Base-by-base conservation (phyloP, 2,888 invertebrate species). In the Isoperla grammatica region DNA sequence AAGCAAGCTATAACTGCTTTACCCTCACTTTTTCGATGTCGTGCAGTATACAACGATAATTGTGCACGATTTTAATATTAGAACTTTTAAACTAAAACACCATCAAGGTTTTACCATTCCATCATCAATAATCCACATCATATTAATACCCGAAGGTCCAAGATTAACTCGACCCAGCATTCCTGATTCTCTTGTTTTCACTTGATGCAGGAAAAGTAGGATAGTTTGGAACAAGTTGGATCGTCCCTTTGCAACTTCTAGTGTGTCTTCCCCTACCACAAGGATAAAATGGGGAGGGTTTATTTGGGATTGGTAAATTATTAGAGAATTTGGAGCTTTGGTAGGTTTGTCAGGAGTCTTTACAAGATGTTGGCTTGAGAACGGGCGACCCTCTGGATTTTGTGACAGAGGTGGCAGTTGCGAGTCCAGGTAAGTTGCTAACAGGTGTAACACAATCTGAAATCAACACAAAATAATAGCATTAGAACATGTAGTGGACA, bases 211-310 rank as follows among this genome's bases (percentile, higher is more conserved):
- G 73, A 95, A 89, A 69, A 94, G 81, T 68, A 95, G 79, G 63
- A 95, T 80, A 55, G 90, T 85, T 74, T 93, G 90, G 72, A 94
- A 89, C 69, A 95, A 76, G 77, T 94, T 95, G 77, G 92, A 91
- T 69, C 93, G 83, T 56, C 94, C 93, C 83, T 85, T 72, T 64
- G 83, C 82, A 69, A 88, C 79, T 71, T 86, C 86, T 69, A 80
- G 81, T 20, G 81, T 76, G 62, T 83, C 84, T 17, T 13, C 17
- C 17, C 29, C 29, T 56, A 84, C 86, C 23, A 83, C 76, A 56
- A 83, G 78, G 13, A 88, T 77, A 67, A 83, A 80, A 73, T 82
- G 90, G 74, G 88, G 86, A 43, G 90, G 88, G 68, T 81, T 81
- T 45, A 79, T 75, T 20, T 75, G 73, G 6, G 81, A 78, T 71